A percentile compares a stretch with the other conserved stretches of the same genome.
Evolutionary conservation across 2,888 invertebrate species (phyloP).

Genomic region (Digitonthophagus gazella): DNA sequence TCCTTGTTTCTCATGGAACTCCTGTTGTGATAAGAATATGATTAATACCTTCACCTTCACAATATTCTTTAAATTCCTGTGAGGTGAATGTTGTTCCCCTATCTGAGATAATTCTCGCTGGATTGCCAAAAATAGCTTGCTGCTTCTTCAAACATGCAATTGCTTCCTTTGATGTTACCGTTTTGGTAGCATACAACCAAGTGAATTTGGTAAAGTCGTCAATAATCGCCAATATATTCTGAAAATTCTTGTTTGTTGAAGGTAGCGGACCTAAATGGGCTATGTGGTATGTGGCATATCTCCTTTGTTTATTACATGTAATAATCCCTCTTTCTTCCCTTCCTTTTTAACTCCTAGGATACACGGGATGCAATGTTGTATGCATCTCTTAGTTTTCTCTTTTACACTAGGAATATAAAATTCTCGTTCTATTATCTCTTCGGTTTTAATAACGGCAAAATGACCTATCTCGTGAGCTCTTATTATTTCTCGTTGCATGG

Average conservation of each 20-base stretch:
- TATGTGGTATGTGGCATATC: conserved; percentile 35
- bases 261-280: conserved; percentile 37
- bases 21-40: conserved; percentile 29
- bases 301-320: conserved; percentile 35
- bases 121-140: conserved; percentile 33
- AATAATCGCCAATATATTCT: conserved; percentile 32
- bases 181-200: conserved; percentile 40
- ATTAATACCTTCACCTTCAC: conserved; percentile 40
- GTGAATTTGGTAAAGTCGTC: conserved; percentile 41
- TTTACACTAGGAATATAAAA: conserved; percentile 32
- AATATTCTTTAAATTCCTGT: conserved; percentile 42
- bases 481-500: conserved; percentile 29
- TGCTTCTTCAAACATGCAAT: conserved; percentile 31
- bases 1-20: conserved; percentile 13
- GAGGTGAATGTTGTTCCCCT: conserved; percentile 45
- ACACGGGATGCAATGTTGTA: conserved; percentile 32
- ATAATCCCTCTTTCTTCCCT: conserved; percentile 31
- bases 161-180: conserved; percentile 35
- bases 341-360: conserved; percentile 33
- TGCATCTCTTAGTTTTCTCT: conserved; percentile 29
- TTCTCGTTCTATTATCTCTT: conserved; percentile 30
- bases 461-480: conserved; percentile 30
- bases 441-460: conserved; percentile 30
- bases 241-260: conserved; percentile 35
- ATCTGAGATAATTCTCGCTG: conserved; percentile 31